Base-by-base conservation (phyloP, 2,797 vertebrate genomes). In the Macropodus opercularis region DNA sequence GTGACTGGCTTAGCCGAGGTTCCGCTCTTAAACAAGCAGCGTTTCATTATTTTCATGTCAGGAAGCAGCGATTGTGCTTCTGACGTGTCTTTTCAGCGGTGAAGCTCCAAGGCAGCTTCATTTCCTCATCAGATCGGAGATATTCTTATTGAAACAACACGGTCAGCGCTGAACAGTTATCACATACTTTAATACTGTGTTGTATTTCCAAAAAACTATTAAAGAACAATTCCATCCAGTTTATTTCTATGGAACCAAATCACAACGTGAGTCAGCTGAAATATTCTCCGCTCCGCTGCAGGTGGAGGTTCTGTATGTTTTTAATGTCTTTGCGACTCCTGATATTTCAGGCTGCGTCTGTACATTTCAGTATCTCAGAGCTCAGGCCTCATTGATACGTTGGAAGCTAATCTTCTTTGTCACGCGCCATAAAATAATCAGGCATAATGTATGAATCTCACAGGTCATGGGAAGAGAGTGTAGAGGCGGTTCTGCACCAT, bases 41-140 rank as follows among this genome's bases (percentile, higher is more conserved):
- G 50, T 77, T 79, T 83, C 73, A 79, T 79, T 77, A 82, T 74
- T 63, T 68, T 50, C 59, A 55, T 52, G 68, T 72, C 67, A 77
- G 58, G 57, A 63, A 74, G 63, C 17, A 2, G 38, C 48, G 36
- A 57, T 49, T 43, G 32, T 65, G 12, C 60, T 64, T 59, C 63
- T 51, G 58, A 73, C 42, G 77, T 62, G 69, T 62, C 59, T 70
- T 70, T 70, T 67, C 43, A 67, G 58, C 19, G 17, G 32, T 35
- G 66, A 36, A 39, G 39, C 65, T 64, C 55, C 31, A 13, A 36
- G 76, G 69, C 76, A 69, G 63, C 52, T 79, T 82, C 44, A 74
- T 79, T 82, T 71, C 72, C 76, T 73, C 63, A 63, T 74, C 75
- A 70, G 52, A 70, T 35, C 11, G 1, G 34, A n/a, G n/a, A n/a